A percentile compares a stretch with the other conserved stretches of the same genome.
phyloP scores from a whole-genome alignment of 2,888 invertebrate genomes.

The Temnothorax ravouxi region DNA sequence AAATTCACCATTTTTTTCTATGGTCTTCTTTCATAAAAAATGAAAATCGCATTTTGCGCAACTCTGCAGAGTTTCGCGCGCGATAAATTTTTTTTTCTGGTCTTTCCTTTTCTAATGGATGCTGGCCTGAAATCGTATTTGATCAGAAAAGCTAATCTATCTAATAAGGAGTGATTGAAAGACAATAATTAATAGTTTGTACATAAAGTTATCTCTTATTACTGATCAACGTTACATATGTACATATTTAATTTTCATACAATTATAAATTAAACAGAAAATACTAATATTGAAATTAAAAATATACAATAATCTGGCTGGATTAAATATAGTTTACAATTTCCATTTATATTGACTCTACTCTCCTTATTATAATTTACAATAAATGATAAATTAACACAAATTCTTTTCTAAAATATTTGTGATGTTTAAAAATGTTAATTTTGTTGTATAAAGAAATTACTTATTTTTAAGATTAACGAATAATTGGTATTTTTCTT shows the following conservation, averaged over 20 bases:
- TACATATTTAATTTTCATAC: background rate
- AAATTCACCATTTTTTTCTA: background rate
- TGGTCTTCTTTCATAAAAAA: background rate
- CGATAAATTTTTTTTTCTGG: background rate
- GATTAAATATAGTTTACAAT: background rate
- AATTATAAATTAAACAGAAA: background rate
- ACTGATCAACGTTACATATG: background rate
- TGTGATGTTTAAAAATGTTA: background rate
- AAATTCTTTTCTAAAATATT: background rate
- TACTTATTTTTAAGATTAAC: background rate
- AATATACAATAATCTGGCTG: constrained; percentile 11
- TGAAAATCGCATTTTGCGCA: constrained; percentile 6
- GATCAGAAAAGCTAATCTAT: background rate
- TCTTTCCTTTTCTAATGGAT: background rate
- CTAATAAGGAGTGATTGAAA: background rate
- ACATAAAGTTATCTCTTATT: constrained; percentile 6
- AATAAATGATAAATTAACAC: background rate
- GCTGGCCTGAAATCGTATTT: background rate
- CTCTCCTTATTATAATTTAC: constrained; percentile 1
- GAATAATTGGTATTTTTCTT: background rate
- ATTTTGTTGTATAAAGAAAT: constrained; percentile 2
- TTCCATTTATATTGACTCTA: background rate
- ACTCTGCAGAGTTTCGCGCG: background rate
- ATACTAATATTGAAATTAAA: constrained; percentile 18
- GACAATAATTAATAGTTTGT: constrained; percentile 2